phyloP scores from a whole-genome alignment of 1,140 invertebrate genomes.

The Watersipora subatra region DNA sequence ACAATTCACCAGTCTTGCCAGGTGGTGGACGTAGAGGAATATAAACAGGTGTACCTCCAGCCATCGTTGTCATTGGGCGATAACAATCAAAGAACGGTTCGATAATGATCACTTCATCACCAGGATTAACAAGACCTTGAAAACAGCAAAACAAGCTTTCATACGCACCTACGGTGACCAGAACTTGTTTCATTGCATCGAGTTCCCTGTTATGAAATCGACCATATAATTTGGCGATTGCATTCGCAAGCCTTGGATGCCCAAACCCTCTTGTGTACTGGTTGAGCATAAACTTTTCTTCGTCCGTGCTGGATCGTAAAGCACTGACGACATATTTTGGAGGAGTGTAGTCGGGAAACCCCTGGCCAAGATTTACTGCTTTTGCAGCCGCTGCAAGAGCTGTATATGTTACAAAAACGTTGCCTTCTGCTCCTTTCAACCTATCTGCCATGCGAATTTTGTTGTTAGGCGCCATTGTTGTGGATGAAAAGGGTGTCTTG shows the following conservation, averaged over 20 bases:
- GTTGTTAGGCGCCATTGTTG: too few relatives aligned
- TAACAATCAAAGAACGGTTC: constrained; percentile 98
- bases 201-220: constrained; percentile 58
- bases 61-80: constrained; percentile 76
- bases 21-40: constrained; percentile 75
- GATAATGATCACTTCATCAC: constrained; percentile 83
- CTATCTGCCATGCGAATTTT: constrained; percentile 22
- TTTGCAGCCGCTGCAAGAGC: constrained; percentile 71
- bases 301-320: constrained; percentile 50
- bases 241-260: constrained; percentile 73
- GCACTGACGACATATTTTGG: constrained; percentile 69
- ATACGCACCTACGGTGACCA: constrained; percentile 83
- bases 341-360: constrained; percentile 85
- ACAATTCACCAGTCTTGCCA: constrained; percentile 20
- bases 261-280: constrained; percentile 69
- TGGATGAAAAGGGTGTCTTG: too few relatives aligned
- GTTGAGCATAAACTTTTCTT: constrained; percentile 63
- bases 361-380: constrained; percentile 80
- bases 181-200: constrained; percentile 66
- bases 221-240: constrained; percentile 69
- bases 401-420: constrained; percentile 68
- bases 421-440: constrained; percentile 26
- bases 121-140: constrained; percentile 65
- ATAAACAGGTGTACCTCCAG: constrained; percentile 72
- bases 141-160: constrained; percentile 61